Conservation (phyloP, 2,888 invertebrate species). For the Panorpa germanica region DNA sequence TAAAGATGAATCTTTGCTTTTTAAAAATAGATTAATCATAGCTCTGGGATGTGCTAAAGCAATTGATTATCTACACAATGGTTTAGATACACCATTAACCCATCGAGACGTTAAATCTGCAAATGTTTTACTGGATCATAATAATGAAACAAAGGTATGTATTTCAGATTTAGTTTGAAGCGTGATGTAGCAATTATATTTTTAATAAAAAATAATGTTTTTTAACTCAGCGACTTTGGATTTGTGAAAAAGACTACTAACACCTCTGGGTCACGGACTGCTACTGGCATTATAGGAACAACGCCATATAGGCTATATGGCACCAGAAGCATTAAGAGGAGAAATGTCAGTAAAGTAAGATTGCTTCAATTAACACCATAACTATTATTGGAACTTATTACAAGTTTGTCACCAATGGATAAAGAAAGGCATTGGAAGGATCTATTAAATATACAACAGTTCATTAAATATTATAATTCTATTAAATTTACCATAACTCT, state of each 20-base stretch:
- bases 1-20: constrained; percentile 25
- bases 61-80: constrained; percentile 45
- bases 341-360: constrained; percentile 57
- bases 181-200: constrained; percentile 4
- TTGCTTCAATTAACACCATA: constrained; percentile 60
- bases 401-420: constrained; percentile 45
- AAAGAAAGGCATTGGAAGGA: too few species aligned
- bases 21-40: constrained; percentile 38
- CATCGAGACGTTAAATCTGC: constrained; percentile 67
- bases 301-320: constrained; percentile 58
- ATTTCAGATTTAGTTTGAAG: constrained; percentile 6
- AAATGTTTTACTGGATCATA: constrained; percentile 50
- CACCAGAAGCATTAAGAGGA: constrained; percentile 51
- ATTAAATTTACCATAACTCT: too few species aligned
- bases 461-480: too few species aligned
- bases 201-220: constrained; percentile 12
- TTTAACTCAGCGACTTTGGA: constrained; percentile 58
- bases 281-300: constrained; percentile 40
- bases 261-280: constrained; percentile 28
- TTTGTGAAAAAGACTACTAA: constrained; percentile 34
- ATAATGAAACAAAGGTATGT: constrained; percentile 42
- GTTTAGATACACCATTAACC: constrained; percentile 38
- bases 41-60: constrained; percentile 47
- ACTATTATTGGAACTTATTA: constrained; percentile 50
- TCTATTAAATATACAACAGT: too few species aligned